Evolutionary conservation across 2,113 vertebrate genomes (phyloP).

Genomic region (Gavia stellata): DNA sequence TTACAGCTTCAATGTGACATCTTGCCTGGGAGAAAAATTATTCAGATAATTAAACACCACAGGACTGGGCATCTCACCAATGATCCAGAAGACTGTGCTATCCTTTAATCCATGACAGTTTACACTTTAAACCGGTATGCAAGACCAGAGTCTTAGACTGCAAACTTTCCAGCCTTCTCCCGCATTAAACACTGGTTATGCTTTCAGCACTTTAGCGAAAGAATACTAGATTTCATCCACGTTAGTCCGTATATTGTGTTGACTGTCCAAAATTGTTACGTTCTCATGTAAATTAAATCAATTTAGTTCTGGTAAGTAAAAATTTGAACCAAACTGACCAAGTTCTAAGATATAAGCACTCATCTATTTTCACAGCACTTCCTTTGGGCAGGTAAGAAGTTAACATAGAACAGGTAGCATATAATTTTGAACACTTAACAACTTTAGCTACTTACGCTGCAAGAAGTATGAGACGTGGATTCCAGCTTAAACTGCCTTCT

Average conservation of each 20-base stretch:
- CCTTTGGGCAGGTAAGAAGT: neutral
- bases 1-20: neutral
- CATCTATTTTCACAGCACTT: neutral
- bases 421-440: neutral
- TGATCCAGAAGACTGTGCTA: neutral
- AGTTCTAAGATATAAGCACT: neutral
- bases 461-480: neutral
- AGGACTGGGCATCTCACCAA: neutral
- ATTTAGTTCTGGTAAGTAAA: neutral
- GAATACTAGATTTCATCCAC: neutral
- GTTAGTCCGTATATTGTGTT: neutral
- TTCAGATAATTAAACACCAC: neutral
- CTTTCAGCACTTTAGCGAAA: neutral
- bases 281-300: neutral
- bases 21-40: neutral
- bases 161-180: neutral
- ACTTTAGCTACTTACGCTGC: neutral
- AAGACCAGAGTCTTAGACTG: neutral
- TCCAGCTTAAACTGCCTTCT: neutral
- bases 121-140: neutral
- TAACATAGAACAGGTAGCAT: neutral
- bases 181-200: neutral
- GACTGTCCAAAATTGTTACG: neutral
- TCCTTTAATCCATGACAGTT: neutral
- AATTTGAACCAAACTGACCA: neutral